These are phyloP conservation scores for Sebastes iracundus DNA, from an alignment of 2,797 vertebrate genomes.

Conservation along the genomic window DNA sequence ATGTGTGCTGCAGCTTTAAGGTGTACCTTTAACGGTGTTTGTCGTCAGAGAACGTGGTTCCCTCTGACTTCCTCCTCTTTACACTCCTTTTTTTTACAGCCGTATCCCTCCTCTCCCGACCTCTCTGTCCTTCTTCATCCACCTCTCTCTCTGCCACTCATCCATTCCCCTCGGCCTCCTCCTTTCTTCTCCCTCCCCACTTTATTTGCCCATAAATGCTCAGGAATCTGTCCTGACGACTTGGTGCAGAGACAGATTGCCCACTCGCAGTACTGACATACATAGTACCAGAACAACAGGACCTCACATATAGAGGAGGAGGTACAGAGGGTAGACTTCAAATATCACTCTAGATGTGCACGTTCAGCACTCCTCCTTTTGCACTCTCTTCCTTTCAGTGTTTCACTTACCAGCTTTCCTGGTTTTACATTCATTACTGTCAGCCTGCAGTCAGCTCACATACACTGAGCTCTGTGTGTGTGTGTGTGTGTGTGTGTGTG, in stretches of 20 bases:
- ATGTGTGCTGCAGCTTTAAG: constrained; percentile 4
- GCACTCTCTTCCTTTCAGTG: constrained; percentile 29
- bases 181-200: not conserved
- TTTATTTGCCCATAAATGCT: constrained; percentile 36
- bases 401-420: constrained; percentile 59
- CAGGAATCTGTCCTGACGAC: not conserved
- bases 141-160: not conserved
- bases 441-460: constrained; percentile 58
- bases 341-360: constrained; percentile 21
- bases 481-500: not conserved
- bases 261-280: not conserved
- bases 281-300: constrained; percentile 4
- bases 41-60: not conserved
- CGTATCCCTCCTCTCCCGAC: not conserved
- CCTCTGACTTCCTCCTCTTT: not conserved
- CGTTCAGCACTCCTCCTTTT: constrained; percentile 48
- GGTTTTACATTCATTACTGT: constrained; percentile 74
- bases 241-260: not conserved
- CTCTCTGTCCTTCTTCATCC: not conserved
- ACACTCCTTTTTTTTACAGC: constrained; percentile 5
- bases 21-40: not conserved
- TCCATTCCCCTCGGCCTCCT: not conserved
- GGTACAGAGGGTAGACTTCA: constrained; percentile 12
- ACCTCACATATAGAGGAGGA: constrained; percentile 7
- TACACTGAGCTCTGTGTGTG: constrained; percentile 14